These are phyloP conservation scores for Circaetus gallicus DNA, from an alignment of 2,113 vertebrate genomes.

Conservation along the genomic window DNA sequence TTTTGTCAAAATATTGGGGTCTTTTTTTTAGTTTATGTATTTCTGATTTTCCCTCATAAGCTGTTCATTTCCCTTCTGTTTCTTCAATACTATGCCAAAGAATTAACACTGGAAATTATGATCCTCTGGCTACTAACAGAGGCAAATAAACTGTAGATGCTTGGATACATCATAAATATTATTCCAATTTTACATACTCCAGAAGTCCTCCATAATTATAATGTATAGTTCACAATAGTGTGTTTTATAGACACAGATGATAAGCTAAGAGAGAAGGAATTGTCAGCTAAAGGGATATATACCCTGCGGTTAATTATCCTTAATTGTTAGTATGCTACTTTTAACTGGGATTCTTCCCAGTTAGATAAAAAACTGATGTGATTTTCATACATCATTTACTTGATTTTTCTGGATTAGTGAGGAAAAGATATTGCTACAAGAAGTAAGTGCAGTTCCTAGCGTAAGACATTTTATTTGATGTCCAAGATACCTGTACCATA, in stretches of 20 bases:
- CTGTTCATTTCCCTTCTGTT: neutral
- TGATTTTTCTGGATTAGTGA: neutral
- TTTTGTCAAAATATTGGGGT: neutral
- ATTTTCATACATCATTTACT: neutral
- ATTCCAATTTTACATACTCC: neutral
- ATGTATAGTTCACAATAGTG: neutral
- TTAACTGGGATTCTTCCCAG: neutral
- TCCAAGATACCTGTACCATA: neutral
- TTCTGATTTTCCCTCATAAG: neutral
- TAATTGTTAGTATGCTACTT: neutral
- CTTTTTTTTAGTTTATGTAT: neutral
- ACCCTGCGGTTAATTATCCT: neutral
- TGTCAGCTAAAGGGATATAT: neutral
- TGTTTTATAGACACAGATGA: neutral
- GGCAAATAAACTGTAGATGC: neutral
- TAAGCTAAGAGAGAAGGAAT: neutral
- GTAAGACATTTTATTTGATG: neutral
- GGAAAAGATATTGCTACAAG: neutral
- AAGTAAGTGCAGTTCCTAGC: neutral
- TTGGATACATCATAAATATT: neutral
- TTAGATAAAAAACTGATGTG: neutral
- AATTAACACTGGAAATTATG: neutral
- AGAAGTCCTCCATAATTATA: neutral
- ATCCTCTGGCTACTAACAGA: neutral
- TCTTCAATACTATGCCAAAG: neutral